phyloP scores from a whole-genome alignment of 1,140 invertebrate genomes.

The Halotydeus destructor region DNA sequence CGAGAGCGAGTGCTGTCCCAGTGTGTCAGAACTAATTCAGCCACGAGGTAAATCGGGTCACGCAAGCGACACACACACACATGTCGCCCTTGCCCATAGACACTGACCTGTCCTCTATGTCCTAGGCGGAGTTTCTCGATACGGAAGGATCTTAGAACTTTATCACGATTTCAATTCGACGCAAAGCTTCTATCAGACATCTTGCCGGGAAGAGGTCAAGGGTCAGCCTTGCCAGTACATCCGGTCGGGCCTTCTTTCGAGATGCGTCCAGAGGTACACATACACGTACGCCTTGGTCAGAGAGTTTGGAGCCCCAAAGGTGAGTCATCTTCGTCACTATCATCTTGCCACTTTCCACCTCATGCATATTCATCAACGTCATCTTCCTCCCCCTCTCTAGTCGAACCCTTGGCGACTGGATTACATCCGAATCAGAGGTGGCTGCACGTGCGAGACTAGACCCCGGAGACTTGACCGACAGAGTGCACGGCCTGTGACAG shows the following conservation, averaged over 20 bases:
- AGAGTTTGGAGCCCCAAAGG: slow-evolving; percentile 25
- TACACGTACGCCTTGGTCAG: slow-evolving; percentile 57
- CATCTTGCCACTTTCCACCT: neutral
- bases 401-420: slow-evolving; percentile 43
- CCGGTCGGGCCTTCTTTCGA: slow-evolving; percentile 28
- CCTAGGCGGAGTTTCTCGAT: slow-evolving; percentile 44
- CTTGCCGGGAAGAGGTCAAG: slow-evolving; percentile 43
- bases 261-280: slow-evolving; percentile 60
- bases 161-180: slow-evolving; percentile 37
- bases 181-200: slow-evolving; percentile 51
- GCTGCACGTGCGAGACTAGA: slow-evolving; percentile 53
- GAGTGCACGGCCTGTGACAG: too few relatives aligned
- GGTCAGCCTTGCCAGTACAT: slow-evolving; percentile 52
- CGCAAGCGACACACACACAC: neutral
- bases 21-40: neutral
- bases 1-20: slow-evolving; percentile 7
- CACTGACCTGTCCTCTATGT: neutral
- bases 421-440: slow-evolving; percentile 54
- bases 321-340: neutral
- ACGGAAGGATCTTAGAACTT: slow-evolving; percentile 47
- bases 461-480: too few relatives aligned
- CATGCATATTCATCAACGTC: neutral
- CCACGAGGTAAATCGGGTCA: neutral
- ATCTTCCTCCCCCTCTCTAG: neutral
- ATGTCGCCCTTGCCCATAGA: too few relatives aligned